Conservation (phyloP, 2,113 vertebrate genomes). For the Caranx ignobilis region DNA sequence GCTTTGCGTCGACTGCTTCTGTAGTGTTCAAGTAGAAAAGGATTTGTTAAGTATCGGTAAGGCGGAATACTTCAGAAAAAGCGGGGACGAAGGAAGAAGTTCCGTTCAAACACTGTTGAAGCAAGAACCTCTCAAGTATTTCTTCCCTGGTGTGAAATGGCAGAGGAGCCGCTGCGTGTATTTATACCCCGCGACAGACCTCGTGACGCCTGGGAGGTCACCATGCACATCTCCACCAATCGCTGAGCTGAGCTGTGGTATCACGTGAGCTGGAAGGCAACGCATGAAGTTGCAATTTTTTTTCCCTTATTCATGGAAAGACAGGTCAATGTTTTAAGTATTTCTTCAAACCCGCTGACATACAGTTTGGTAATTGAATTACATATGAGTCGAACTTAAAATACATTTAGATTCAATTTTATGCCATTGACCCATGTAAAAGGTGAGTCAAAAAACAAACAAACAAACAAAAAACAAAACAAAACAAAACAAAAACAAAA, state of each 20-base stretch:
- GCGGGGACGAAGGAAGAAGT: constrained; percentile 49
- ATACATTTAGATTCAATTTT: no score
- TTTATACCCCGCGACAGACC: constrained; percentile 59
- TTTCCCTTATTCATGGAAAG: not conserved
- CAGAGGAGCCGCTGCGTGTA: accelerated
- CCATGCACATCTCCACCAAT: constrained; percentile 20
- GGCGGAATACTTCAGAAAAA: not conserved
- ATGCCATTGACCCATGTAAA: no score
- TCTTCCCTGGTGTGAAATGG: constrained; percentile 28
- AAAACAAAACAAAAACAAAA: no score
- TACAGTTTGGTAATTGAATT: no score
- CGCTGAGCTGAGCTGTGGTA: not conserved
- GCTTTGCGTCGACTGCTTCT: constrained; percentile 4
- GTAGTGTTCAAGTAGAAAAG: constrained; percentile 31
- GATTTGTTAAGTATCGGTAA: not conserved
- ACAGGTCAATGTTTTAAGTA: accelerated
- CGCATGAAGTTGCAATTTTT: not conserved
- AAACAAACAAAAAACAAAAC: no score
- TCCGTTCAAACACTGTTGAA: constrained; percentile 94
- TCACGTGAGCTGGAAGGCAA: not conserved
- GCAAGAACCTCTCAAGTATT: constrained; percentile 70
- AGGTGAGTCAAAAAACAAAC: no score
- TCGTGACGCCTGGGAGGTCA: not conserved
- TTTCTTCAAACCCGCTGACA: not conserved
- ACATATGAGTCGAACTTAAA: no score